phyloP scores from a whole-genome alignment of 2,113 vertebrate genomes.

The Oxygymnocypris stewartii region DNA sequence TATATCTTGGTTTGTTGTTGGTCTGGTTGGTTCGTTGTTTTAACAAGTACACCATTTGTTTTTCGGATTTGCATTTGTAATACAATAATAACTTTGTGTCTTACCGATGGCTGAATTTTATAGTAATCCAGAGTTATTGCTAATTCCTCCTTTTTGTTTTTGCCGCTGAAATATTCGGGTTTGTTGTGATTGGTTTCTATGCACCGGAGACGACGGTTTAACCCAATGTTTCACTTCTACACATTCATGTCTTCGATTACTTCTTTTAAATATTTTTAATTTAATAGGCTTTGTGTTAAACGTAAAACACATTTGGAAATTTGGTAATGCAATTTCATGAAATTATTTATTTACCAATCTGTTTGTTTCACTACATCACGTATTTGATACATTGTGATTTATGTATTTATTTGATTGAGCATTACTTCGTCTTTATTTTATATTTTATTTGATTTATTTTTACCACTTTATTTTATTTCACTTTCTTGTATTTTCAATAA shows the following conservation, averaged over 20 bases:
- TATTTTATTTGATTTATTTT: not conserved
- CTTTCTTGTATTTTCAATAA: not conserved
- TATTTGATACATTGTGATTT: not conserved
- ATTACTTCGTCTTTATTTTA: not conserved
- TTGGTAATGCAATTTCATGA: not conserved
- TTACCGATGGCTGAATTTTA: not conserved
- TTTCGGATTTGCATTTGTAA: not conserved
- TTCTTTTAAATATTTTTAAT: not conserved
- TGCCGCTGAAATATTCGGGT: not conserved
- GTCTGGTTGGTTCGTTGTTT: not conserved
- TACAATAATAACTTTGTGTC: not conserved
- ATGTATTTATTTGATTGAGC: not conserved
- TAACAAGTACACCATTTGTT: not conserved
- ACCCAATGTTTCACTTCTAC: not conserved
- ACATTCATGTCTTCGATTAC: constrained; percentile 42
- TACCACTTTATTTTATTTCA: too few relatives aligned
- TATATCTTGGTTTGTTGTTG: not conserved
- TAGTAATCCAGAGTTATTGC: not conserved
- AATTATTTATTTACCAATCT: not conserved
- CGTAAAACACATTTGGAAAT: not conserved
- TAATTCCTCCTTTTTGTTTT: not conserved
- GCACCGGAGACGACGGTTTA: not conserved
- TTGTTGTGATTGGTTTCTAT: constrained; percentile 53
- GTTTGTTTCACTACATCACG: not conserved
- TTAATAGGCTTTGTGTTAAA: not conserved